A percentile compares a stretch with the other conserved stretches of the same genome.
Evolutionary conservation across 1,140 invertebrate genomes (phyloP).

Genomic region (Caerostris darwini): DNA sequence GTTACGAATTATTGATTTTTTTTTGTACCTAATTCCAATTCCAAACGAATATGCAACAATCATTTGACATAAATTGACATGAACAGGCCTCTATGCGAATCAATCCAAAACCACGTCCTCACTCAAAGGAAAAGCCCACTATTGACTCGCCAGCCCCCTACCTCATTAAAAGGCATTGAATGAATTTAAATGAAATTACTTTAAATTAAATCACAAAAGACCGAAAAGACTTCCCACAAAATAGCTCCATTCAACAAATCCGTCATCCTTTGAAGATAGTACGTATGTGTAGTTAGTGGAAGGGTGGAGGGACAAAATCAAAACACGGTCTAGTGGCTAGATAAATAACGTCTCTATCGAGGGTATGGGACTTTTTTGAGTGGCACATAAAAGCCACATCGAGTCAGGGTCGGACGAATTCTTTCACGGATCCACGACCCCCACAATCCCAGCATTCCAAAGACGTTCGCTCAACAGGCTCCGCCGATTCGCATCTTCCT

Average conservation of each 20-base stretch:
- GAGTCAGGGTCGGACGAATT: slow-evolving; percentile 66
- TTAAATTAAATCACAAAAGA: slow-evolving; percentile 28
- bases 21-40: no score
- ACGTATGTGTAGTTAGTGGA: background rate
- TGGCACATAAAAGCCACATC: slow-evolving; percentile 74
- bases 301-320: background rate
- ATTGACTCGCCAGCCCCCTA: no score
- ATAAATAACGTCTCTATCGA: slow-evolving; percentile 73
- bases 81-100: no score
- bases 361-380: slow-evolving; percentile 68
- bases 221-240: background rate
- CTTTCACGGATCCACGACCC: slow-evolving; percentile 62
- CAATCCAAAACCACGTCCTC: no score
- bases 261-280: slow-evolving; percentile 37
- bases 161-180: slow-evolving; percentile 8
- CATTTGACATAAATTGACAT: no score
- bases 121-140: no score
- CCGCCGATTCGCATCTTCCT: slow-evolving; percentile 68
- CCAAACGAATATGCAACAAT: no score
- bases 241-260: slow-evolving; percentile 28
- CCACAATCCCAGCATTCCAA: slow-evolving; percentile 65
- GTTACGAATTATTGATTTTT: no score
- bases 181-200: slow-evolving; percentile 32
- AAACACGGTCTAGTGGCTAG: slow-evolving; percentile 49
- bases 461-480: slow-evolving; percentile 66